Base-by-base conservation (phyloP, 2,113 vertebrate species). In the Eretmochelys imbricata region DNA sequence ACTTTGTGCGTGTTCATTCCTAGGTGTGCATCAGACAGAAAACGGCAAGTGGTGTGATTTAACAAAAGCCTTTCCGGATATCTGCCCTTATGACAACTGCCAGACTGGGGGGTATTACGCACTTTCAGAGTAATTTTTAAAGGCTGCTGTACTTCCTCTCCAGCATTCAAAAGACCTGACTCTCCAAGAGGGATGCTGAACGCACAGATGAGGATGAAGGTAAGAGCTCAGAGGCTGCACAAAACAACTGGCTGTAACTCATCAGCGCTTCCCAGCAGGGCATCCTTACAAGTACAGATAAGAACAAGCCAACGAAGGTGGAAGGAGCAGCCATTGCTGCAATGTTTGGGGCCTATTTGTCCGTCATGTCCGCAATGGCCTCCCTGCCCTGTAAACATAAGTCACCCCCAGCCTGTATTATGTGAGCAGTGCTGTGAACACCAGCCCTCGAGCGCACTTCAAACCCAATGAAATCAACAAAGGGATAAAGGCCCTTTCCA, bases 41-140 rank as follows among this genome's bases (percentile, higher is more conserved):
- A 72, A 19, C 16, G 8, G 17, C 65, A 20, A n/a, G 22, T 10
- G 22, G 69, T 75, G n/a, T 22, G 69, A n/a, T 22, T 42, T 75
- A 20, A 75, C n/a, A 75, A 38, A 22, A 16, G 16, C 69, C 69
- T 11, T 38, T 72, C 69, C 9, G 19, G 38, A 75, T 12, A 24
- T 24, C 69, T 75, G 69, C 20, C 69, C 20, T 20, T 38, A 3
- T 16, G n/a, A n/a, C 69, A 24, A 12, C 35, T 75, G 10, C 69
- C 8, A 5, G 0, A 0, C 49, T 19, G 29, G 50, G 0, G 14
- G 57, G 75, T 17, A 25, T 84, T 75, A 57, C 48, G 80, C 69
- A 87, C 14, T 8, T 38, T 46, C 2, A 59, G 84, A 80, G 42
- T 16, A 4, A 31, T 35, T 31, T 62, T 62, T 62, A 62, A 55